Percentiles rank a stretch among this genome's conserved stretches.
Conservation (phyloP, 2,888 invertebrate genomes). For the Phragmatobia fuliginosa region DNA sequence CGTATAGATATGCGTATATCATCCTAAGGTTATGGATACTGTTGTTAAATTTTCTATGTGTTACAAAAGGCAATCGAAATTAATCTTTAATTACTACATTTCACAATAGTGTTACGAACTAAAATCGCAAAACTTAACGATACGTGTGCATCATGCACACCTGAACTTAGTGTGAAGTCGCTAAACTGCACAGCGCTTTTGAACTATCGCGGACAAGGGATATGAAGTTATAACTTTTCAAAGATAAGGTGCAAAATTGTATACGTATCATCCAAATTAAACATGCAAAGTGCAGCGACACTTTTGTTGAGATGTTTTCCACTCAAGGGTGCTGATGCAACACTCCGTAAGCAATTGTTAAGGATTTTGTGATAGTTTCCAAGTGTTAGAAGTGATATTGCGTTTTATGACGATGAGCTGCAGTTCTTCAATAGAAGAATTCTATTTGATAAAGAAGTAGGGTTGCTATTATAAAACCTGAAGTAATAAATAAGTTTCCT, state of each 20-base stretch:
- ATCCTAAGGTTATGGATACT: too few species aligned
- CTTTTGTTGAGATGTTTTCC: conserved; percentile 13
- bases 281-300: background rate
- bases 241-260: background rate
- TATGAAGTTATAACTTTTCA: background rate
- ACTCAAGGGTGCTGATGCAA: conserved; percentile 9
- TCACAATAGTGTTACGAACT: background rate
- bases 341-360: background rate
- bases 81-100: too few species aligned
- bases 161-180: background rate
- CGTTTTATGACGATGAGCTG: background rate
- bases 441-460: background rate
- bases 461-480: background rate
- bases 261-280: background rate
- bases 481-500: background rate
- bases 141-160: background rate
- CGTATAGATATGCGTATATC: too few species aligned
- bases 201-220: background rate
- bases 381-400: background rate
- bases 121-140: background rate
- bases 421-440: background rate
- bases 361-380: conserved; percentile 1
- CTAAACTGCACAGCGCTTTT: background rate
- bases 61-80: background rate
- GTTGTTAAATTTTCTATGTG: background rate